Evolutionary conservation across 1,140 invertebrate genomes (phyloP).

Genomic region (Fopius arisanus): DNA sequence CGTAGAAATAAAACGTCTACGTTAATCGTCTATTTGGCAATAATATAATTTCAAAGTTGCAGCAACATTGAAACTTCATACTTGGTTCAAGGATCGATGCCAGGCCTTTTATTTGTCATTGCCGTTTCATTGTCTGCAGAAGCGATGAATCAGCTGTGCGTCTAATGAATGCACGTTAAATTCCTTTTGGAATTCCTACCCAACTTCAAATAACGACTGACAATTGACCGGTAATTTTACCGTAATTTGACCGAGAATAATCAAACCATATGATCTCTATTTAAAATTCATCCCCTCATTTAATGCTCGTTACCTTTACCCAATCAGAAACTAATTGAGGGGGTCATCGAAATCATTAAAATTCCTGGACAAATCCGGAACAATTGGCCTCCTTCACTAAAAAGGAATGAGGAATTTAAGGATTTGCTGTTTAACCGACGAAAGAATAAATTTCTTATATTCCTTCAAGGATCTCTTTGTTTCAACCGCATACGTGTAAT

Average conservation of each 20-base stretch:
- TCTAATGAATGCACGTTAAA: neutral
- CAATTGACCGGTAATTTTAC: too few relatives aligned
- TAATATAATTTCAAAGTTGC: slow-evolving; percentile 1
- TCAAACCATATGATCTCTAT: too few relatives aligned
- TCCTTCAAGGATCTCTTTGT: slow-evolving; percentile 55
- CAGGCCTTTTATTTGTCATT: slow-evolving; percentile 3
- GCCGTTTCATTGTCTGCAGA: neutral
- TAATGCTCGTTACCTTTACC: too few relatives aligned
- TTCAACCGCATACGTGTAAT: slow-evolving; percentile 23
- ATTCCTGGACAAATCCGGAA: neutral
- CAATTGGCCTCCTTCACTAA: neutral
- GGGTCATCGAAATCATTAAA: neutral
- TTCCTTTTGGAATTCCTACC: neutral
- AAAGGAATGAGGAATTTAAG: neutral
- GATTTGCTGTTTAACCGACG: neutral
- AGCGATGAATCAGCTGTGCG: neutral
- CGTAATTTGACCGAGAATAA: too few relatives aligned
- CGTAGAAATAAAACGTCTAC: neutral
- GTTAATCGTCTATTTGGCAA: neutral
- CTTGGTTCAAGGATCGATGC: slow-evolving; percentile 6
- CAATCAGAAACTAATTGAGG: too few relatives aligned
- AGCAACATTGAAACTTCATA: slow-evolving; percentile 4
- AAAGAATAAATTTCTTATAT: neutral
- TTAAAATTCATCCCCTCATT: too few relatives aligned
- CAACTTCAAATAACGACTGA: neutral